A percentile compares a stretch with the other conserved stretches of the same genome.
Evolutionary conservation across 1,140 invertebrate species (phyloP).

Genomic region (Andricus grossulariae): DNA sequence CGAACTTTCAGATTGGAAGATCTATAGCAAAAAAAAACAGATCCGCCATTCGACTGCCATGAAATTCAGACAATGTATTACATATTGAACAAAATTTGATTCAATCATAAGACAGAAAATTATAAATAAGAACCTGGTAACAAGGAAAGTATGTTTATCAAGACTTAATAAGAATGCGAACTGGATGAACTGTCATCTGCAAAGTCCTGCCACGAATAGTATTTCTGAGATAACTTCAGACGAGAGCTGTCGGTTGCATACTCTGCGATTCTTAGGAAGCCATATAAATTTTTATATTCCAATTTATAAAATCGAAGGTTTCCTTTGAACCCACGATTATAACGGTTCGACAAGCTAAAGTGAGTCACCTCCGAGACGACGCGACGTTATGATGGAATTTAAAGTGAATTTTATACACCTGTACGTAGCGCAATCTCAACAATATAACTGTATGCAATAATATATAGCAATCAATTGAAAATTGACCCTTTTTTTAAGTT

Average conservation of each 20-base stretch:
- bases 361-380: neutral
- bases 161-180: conserved; percentile 25
- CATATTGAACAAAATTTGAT: no score
- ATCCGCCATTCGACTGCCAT: no score
- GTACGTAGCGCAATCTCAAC: neutral
- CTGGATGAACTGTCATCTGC: conserved; percentile 47
- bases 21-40: no score
- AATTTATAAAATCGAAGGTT: conserved; percentile 19
- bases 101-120: neutral
- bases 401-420: neutral
- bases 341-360: neutral
- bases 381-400: neutral
- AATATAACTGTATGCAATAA: neutral
- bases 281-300: conserved; percentile 28
- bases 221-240: conserved; percentile 41
- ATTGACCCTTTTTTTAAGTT: neutral
- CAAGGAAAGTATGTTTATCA: neutral
- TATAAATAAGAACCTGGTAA: neutral
- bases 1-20: no score
- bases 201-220: conserved; percentile 37
- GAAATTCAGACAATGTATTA: no score
- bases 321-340: conserved; percentile 11
- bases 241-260: conserved; percentile 47
- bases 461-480: neutral
- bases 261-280: conserved; percentile 9